Conservation (phyloP, 2,113 vertebrate genomes). For the Rhea pennata region DNA sequence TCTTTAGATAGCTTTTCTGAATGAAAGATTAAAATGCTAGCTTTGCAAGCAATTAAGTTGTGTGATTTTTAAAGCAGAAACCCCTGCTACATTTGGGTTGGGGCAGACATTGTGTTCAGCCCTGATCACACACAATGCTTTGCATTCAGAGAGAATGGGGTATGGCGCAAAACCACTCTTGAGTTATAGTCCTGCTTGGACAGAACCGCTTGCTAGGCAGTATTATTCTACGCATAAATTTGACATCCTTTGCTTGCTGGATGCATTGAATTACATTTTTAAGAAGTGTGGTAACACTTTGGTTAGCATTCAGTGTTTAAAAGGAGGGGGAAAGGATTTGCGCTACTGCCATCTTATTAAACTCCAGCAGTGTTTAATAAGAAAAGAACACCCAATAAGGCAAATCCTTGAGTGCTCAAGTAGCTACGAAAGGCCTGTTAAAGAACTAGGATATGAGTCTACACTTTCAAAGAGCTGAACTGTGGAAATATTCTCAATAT, state of each 20-base stretch:
- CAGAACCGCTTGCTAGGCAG: conserved; percentile 20
- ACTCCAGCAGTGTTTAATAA: conserved; percentile 54
- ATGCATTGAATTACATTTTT: conserved; percentile 36
- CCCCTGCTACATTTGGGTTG: not conserved
- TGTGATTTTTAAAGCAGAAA: conserved; percentile 36
- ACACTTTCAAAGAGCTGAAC: conserved; percentile 17
- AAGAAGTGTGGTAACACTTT: conserved; percentile 5
- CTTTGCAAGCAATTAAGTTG: conserved; percentile 29
- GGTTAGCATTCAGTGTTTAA: conserved; percentile 54
- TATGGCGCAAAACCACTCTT: not conserved
- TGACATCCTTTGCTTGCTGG: conserved; percentile 50
- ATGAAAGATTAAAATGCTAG: conserved; percentile 26
- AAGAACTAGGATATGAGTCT: conserved; percentile 7
- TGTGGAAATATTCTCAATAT: conserved; percentile 4
- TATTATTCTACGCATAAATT: conserved; percentile 38
- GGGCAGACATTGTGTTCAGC: not conserved
- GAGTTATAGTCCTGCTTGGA: not conserved
- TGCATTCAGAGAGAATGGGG: conserved; percentile 1
- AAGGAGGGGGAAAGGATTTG: conserved; percentile 28
- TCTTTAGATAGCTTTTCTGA: conserved; percentile 41
- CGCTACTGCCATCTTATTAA: conserved; percentile 47
- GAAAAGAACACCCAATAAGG: conserved; percentile 40
- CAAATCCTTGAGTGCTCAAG: conserved; percentile 61
- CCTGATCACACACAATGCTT: not conserved
- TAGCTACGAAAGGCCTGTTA: conserved; percentile 26